Percentiles rank a stretch among this genome's conserved stretches.
phyloP scores from a whole-genome alignment of 2,797 vertebrate species.

The Poeciliopsis paucimaculata region DNA sequence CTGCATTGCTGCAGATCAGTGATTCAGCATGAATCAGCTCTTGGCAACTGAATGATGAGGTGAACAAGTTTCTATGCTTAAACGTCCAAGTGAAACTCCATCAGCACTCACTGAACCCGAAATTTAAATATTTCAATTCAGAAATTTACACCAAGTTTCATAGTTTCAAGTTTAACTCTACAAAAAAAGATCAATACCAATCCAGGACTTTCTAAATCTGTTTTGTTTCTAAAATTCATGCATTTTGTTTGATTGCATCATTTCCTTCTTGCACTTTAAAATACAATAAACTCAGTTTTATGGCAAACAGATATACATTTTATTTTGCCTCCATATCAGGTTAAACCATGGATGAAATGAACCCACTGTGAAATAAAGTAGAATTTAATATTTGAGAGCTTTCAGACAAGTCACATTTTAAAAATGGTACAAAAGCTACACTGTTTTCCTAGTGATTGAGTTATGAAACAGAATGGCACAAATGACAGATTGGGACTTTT shows the following conservation, averaged over 20 bases:
- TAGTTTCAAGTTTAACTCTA: background rate
- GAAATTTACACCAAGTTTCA: background rate
- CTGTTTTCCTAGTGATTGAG: background rate
- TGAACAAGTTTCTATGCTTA: slow-evolving; percentile 13
- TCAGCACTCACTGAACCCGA: background rate
- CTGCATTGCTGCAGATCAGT: slow-evolving; percentile 71
- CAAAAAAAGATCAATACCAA: background rate
- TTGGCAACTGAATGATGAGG: slow-evolving; percentile 54
- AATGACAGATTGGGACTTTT: background rate
- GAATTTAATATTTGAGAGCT: background rate
- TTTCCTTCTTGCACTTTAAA: background rate
- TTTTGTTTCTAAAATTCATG: background rate
- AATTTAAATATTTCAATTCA: background rate
- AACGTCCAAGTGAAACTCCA: background rate
- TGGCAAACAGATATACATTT: background rate
- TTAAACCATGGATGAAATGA: background rate
- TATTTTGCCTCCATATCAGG: background rate
- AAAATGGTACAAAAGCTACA: background rate
- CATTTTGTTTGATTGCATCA: background rate
- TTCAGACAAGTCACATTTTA: background rate
- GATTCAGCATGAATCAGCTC: slow-evolving; percentile 82
- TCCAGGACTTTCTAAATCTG: background rate
- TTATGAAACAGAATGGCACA: background rate
- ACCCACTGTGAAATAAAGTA: background rate
- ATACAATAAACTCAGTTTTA: background rate